phyloP scores from a whole-genome alignment of 2,113 vertebrate genomes.

The Physeter macrocephalus region DNA sequence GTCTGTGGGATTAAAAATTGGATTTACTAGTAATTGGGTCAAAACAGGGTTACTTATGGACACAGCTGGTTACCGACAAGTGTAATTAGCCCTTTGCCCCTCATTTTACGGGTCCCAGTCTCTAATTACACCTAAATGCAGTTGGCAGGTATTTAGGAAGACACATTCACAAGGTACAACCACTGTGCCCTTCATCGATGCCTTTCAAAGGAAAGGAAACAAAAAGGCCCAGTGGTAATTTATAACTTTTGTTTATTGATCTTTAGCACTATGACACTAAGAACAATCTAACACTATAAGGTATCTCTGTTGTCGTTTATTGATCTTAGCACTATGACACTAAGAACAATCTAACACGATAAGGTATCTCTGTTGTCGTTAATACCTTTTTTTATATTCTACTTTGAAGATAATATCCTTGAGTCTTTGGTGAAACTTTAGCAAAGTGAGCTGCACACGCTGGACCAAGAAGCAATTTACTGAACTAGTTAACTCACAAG shows the following conservation, averaged over 20 bases:
- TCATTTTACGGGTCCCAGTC: background rate
- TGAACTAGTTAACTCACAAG: background rate
- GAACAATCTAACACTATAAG: background rate
- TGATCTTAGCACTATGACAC: background rate
- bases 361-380: background rate
- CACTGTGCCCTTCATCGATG: background rate
- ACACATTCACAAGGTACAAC: background rate
- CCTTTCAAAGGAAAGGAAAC: background rate
- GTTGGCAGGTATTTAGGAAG: background rate
- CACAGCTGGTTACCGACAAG: constrained; percentile 55
- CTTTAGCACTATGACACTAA: background rate
- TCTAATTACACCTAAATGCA: constrained; percentile 32
- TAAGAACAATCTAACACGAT: background rate
- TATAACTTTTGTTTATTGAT: background rate
- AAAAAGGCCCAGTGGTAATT: background rate
- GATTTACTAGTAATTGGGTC: constrained; percentile 67
- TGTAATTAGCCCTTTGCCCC: constrained; percentile 57
- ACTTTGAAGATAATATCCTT: background rate
- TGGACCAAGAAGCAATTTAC: background rate
- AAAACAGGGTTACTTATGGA: constrained; percentile 58
- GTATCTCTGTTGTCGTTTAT: background rate
- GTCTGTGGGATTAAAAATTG: constrained; percentile 56
- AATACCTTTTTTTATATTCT: background rate
- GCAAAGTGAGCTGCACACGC: background rate
- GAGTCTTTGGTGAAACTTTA: constrained; percentile 35